These are phyloP conservation scores for Cantharis rustica DNA, from an alignment of 2,888 invertebrate genomes.

Conservation along the genomic window DNA sequence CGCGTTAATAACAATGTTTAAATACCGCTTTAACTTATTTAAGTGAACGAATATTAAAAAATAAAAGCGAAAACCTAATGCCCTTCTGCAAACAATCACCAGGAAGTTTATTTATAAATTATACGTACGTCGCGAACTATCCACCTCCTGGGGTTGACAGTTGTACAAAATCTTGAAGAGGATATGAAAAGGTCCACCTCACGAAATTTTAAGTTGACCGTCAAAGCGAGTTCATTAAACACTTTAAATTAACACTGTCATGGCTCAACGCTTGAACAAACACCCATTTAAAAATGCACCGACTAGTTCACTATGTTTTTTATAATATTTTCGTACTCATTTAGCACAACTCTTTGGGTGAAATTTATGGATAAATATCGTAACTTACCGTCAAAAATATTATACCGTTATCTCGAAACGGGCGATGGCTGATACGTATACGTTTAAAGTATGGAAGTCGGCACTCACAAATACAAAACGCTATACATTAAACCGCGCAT, in stretches of 20 bases:
- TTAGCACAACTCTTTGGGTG: constrained; percentile 39
- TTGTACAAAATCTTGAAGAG: constrained; percentile 24
- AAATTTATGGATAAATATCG: constrained; percentile 44
- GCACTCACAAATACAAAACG: constrained; percentile 30
- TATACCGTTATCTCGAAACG: constrained; percentile 40
- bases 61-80: constrained; percentile 27
- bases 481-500: constrained; percentile 41
- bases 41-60: constrained; percentile 27
- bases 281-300: constrained; percentile 40
- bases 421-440: constrained; percentile 40
- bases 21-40: constrained; percentile 11
- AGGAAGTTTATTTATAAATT: constrained; percentile 33
- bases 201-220: constrained; percentile 40
- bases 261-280: constrained; percentile 49
- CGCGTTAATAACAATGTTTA: constrained; percentile 11
- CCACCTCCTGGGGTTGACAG: constrained; percentile 34
- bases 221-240: constrained; percentile 42
- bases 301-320: constrained; percentile 42
- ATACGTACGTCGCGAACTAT: constrained; percentile 36
- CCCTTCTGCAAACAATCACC: constrained; percentile 30
- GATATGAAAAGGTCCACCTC: constrained; percentile 32
- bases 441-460: constrained; percentile 26
- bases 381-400: constrained; percentile 39
- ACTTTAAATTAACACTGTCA: constrained; percentile 56
- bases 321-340: constrained; percentile 39